A percentile compares a stretch with the other conserved stretches of the same genome.
Conservation (phyloP, 1,140 invertebrate genomes). For the Diorhabda carinulata region DNA sequence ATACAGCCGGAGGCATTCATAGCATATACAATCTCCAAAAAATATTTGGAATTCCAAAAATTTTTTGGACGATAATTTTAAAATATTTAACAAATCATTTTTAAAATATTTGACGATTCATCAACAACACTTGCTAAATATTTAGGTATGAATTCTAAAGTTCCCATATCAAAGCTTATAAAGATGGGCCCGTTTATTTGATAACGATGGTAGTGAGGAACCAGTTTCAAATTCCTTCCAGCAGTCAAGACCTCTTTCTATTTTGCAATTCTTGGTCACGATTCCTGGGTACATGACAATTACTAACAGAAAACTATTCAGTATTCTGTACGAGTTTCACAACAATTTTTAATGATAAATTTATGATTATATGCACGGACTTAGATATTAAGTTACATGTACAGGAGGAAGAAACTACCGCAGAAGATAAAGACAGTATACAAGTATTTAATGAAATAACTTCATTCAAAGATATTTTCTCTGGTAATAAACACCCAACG, state of each 20-base stretch:
- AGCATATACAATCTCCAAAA: neutral
- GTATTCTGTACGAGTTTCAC: neutral
- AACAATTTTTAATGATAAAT: neutral
- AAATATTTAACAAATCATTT: neutral
- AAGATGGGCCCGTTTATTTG: neutral
- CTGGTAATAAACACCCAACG: neutral
- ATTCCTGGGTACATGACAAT: neutral
- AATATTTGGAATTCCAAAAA: neutral
- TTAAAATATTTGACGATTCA: neutral
- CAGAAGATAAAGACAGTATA: neutral
- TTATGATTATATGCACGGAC: neutral
- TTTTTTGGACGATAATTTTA: neutral
- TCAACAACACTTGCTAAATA: neutral
- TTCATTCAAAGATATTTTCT: neutral
- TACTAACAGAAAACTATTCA: neutral
- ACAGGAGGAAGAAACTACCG: neutral
- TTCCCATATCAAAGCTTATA: neutral
- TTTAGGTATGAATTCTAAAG: neutral
- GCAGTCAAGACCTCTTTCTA: neutral
- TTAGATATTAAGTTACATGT: neutral
- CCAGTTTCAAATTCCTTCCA: neutral
- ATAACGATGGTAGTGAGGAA: neutral
- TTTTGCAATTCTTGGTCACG: neutral
- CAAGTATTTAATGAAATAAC: neutral
- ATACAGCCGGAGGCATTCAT: neutral